phyloP scores from a whole-genome alignment of 2,797 vertebrate genomes.

The Artibeus jamaicensis region DNA sequence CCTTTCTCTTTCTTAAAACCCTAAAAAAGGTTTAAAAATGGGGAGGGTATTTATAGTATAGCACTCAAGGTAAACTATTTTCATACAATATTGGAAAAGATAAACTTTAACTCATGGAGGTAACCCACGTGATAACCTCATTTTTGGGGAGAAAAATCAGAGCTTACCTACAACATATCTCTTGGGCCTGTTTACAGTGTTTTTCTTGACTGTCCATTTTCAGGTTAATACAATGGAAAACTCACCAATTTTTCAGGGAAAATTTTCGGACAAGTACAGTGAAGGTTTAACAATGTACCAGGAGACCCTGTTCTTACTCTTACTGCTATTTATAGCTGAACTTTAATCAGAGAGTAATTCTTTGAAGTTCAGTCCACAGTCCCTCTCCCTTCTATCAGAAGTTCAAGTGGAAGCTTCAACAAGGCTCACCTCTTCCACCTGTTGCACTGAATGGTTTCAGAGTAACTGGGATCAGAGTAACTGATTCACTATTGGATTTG shows the following conservation, averaged over 20 bases:
- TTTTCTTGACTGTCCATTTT: background rate
- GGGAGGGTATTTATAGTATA: background rate
- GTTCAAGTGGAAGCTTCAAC: background rate
- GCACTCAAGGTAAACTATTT: constrained; percentile 2
- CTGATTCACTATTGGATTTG: background rate
- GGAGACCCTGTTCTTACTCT: background rate
- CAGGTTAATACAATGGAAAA: background rate
- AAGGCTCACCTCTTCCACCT: background rate
- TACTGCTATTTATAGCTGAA: background rate
- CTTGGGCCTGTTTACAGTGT: background rate
- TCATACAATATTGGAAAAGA: background rate
- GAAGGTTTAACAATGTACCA: background rate
- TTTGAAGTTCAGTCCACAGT: background rate
- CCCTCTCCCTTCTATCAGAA: background rate
- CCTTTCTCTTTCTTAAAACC: background rate
- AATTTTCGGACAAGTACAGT: background rate
- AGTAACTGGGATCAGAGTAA: background rate
- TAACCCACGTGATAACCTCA: background rate
- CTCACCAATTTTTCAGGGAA: background rate
- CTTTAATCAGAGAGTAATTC: background rate
- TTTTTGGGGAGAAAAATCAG: background rate
- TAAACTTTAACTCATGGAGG: background rate
- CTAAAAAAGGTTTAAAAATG: background rate
- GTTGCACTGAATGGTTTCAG: background rate
- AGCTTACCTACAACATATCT: background rate